Base-by-base conservation (phyloP, 1,140 invertebrate species). In the Drosophila serrata region DNA sequence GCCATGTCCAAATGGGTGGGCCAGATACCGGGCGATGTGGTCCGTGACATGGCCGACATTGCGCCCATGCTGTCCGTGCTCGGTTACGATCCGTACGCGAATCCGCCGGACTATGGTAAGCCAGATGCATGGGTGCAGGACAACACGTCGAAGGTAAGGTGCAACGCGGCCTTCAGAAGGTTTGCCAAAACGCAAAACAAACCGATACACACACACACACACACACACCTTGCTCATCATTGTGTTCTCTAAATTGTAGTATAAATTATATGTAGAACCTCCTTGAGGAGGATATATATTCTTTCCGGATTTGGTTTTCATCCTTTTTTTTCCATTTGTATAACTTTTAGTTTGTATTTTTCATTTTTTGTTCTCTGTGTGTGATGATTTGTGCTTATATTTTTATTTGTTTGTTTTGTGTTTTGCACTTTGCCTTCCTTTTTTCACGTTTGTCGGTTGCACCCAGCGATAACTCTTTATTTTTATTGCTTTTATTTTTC, bases 1-100 rank as follows among this genome's bases (percentile, higher is more conserved):
- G 99, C 99, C 9, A 93, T 99, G 49, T 96, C 96, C 73, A 99
- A 99, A 94, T 99, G 99, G 99, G 98, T 99, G 39, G 98, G 97
- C 39, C 94, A 96, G 77, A 96, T 99, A 91, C 98, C 98, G 24
- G 94, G 95, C 24, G 98, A 99, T 93, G 98, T 99, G 27, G 95
- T 98, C 35, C 94, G 94, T 70, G 97, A 99, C 91, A 98, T 99
- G 97, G 95, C 96, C 4, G 95, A 96, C 69, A 95, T 99, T 75
- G 98, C 98, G 59, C 98, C 98, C 40, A 99, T 99, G 98, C 95
- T 98, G 45, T 95, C 95, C 19, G 95, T 96, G 51, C 94, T 99
- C 48, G 98, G 98, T 56, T 99, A 99, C 93, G 97, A 99, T 95
- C 98, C 98, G 29, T 95, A 96, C 90, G 96, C 96, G 79, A 99